A percentile compares a stretch with the other conserved stretches of the same genome.
Conservation (phyloP, 2,113 vertebrate genomes). For the Rafetus swinhoei region DNA sequence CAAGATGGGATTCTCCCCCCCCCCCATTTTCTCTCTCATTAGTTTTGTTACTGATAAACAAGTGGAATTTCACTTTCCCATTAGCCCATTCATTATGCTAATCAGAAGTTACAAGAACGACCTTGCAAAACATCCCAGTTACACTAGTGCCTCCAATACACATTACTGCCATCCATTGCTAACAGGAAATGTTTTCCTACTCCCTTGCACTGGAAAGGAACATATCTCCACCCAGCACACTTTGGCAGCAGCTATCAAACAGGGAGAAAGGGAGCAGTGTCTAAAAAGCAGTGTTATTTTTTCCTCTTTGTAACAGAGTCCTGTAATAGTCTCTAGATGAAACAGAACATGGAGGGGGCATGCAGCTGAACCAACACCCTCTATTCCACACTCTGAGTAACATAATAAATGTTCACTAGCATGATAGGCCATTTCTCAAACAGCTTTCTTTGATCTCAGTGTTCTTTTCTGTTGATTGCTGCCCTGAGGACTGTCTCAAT, state of each 20-base stretch:
- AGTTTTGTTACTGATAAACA: neutral
- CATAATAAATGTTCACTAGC: neutral
- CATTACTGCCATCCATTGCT: neutral
- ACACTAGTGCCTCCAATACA: neutral
- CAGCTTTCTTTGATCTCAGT: neutral
- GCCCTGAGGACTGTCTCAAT: neutral
- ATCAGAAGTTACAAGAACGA: constrained; percentile 11
- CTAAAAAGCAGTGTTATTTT: neutral
- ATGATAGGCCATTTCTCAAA: constrained; percentile 13
- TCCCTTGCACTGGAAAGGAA: constrained; percentile 51
- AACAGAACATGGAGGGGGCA: constrained; percentile 13
- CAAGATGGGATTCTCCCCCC: neutral
- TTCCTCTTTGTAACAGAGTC: constrained; percentile 7
- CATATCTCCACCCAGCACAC: neutral
- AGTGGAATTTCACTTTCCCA: neutral
- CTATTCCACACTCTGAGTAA: neutral
- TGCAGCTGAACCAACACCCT: constrained; percentile 68
- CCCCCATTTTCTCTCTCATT: neutral
- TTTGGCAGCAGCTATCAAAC: constrained; percentile 46
- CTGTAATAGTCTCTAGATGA: constrained; percentile 20
- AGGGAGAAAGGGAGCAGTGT: constrained; percentile 24
- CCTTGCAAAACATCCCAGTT: neutral
- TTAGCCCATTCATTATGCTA: neutral
- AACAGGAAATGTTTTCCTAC: constrained; percentile 56
- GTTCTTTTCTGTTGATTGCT: constrained; percentile 6